Conservation (phyloP, 1,140 invertebrate species). For the Trialeurodes vaporariorum region DNA sequence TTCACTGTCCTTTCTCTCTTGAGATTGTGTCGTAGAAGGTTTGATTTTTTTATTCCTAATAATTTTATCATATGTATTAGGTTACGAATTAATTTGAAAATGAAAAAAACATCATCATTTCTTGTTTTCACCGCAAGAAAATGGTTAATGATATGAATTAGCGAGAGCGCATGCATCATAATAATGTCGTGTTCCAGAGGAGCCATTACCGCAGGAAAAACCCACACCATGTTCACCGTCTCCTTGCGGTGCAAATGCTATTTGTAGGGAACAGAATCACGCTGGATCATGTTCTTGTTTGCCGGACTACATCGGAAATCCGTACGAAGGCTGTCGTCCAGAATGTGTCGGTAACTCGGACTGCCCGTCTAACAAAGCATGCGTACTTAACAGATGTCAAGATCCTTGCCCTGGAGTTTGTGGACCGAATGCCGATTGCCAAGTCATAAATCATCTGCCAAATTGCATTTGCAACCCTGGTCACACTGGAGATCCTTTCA, state of each 20-base stretch:
- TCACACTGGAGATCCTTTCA: conserved; percentile 43
- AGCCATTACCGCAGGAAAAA: conserved; percentile 25
- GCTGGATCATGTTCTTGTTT: conserved; percentile 48
- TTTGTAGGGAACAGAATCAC: conserved; percentile 63
- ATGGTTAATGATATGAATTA: too few species aligned
- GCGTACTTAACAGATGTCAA: conserved; percentile 51
- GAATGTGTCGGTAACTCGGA: conserved; percentile 56
- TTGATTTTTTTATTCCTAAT: too few species aligned
- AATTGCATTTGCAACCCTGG: conserved; percentile 43
- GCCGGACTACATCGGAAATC: conserved; percentile 41
- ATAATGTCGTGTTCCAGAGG: conserved; percentile 24
- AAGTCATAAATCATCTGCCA: conserved; percentile 41
- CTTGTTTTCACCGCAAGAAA: too few species aligned
- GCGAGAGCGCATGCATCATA: not conserved
- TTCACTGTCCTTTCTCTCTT: too few species aligned
- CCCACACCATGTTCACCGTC: conserved; percentile 54
- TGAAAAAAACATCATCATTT: too few species aligned
- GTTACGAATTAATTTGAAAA: too few species aligned
- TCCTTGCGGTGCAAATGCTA: conserved; percentile 65
- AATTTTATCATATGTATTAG: too few species aligned
- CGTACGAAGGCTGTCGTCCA: conserved; percentile 46
- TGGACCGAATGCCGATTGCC: conserved; percentile 42
- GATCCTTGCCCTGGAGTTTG: conserved; percentile 51
- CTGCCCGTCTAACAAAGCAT: conserved; percentile 52
- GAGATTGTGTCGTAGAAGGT: too few species aligned